Conservation (phyloP, 2,888 invertebrate genomes). For the Listrodromus nycthemerus region DNA sequence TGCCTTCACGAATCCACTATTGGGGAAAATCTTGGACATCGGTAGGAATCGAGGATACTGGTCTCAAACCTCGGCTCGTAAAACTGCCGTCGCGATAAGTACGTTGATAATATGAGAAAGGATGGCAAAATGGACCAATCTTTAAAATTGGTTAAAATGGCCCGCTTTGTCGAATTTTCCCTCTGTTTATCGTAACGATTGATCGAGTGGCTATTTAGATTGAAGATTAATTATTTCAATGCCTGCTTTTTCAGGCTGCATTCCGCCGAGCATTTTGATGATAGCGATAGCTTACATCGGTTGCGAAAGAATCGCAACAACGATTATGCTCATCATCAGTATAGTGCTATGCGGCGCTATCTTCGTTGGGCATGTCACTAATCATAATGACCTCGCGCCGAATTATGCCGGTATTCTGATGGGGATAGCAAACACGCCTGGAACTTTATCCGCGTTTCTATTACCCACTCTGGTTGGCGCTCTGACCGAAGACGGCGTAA, state of each 20-base stretch:
- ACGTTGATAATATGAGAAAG: constrained; percentile 57
- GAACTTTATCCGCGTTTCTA: constrained; percentile 81
- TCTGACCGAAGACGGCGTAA: constrained; percentile 78
- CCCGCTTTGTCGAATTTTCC: background rate
- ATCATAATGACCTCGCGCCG: constrained; percentile 82
- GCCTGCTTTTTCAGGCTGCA: constrained; percentile 72
- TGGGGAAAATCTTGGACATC: constrained; percentile 78
- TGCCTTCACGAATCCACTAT: constrained; percentile 76
- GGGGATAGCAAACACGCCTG: constrained; percentile 83
- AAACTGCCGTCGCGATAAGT: constrained; percentile 81
- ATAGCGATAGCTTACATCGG: constrained; percentile 78
- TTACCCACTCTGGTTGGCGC: constrained; percentile 79
- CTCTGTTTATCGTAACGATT: background rate
- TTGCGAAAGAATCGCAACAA: constrained; percentile 74
- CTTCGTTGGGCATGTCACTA: constrained; percentile 81
- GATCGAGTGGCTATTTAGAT: background rate
- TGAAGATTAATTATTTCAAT: background rate
- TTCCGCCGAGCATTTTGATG: constrained; percentile 78
- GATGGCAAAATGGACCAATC: background rate
- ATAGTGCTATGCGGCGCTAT: constrained; percentile 79
- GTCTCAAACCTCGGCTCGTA: constrained; percentile 79
- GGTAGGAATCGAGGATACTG: constrained; percentile 77
- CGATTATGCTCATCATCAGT: constrained; percentile 75
- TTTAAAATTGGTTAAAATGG: background rate
- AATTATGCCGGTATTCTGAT: constrained; percentile 82